Evolutionary conservation across 30 jellyfish, hydroid and myxozoan species (phyloP), one percentile per base, ranked within the genome.

Genomic region (Hydractinia echinata): DNA sequence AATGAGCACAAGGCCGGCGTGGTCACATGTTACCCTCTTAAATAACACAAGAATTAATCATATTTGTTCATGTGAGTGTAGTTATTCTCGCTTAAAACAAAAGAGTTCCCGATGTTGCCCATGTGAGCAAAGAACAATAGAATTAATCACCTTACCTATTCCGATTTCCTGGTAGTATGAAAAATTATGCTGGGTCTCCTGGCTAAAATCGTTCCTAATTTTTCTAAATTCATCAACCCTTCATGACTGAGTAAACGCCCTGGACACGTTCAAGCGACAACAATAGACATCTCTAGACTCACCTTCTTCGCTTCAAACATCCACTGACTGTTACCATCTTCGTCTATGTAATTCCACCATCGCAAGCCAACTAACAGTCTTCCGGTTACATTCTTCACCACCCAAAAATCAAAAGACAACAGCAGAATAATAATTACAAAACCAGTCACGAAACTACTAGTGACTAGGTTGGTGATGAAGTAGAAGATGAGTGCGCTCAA

Each of bases 311-410:
- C 81, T 84, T 92, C 98, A 72, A 92, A 92, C 9, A 92, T 84
- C 98, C 98, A 92, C 53, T 92, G 95, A 74, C 95, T 87, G 15
- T 87, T 92, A 14, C 98, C 98, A 76, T 92, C 98, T 76, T 92
- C 98, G 77, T 92, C 98, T 7, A 92, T 95, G 77, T 55, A 83
- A 80, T 92, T 92, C 98, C 98, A 92, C 98, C 98, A 92, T 53
- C 98, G 92, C 66, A 92, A 30, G 4, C 98, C 98, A 58, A 92
- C 98, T 54, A 92, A 86, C 10, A 92, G 52, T 50, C 98, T 83
- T 16, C 98, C 98, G 10, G 96, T 87, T 54, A 92, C 88, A 79
- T 92, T 92, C 66, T 92, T 92, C 16, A 92, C 98, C 20, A 93
- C 93, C 98, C 98, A 94, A 77, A 94, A 94, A 58, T 94, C 99